phyloP scores from a whole-genome alignment of 2,888 invertebrate species.

The Agrilus mali region DNA sequence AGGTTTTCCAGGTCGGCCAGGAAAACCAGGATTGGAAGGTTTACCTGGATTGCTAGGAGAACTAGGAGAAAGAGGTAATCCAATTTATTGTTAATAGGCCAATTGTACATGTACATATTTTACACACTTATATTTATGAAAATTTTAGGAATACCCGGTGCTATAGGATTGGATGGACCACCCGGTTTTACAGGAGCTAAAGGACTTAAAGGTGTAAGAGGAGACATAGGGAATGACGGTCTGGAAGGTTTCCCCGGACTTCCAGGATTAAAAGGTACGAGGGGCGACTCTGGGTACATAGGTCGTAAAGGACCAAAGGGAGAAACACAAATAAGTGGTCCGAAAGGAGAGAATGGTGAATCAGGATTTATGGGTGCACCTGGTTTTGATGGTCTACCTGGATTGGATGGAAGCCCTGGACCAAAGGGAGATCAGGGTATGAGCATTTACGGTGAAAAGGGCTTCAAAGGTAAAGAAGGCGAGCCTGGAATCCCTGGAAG shows the following conservation, averaged over 20 bases:
- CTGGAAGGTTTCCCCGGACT: slow-evolving; percentile 28
- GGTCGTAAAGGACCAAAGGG: slow-evolving; percentile 37
- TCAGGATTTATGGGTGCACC: slow-evolving; percentile 36
- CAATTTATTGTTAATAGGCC: neutral
- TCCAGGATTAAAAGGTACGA: slow-evolving; percentile 31
- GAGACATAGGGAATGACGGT: slow-evolving; percentile 29
- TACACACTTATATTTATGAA: too few relatives aligned
- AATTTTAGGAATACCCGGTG: slow-evolving; percentile 30
- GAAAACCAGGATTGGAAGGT: slow-evolving; percentile 21
- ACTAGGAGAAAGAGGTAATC: slow-evolving; percentile 9
- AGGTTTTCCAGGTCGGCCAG: slow-evolving; percentile 26
- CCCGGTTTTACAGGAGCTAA: slow-evolving; percentile 34
- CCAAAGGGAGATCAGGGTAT: slow-evolving; percentile 10
- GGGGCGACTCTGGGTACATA: slow-evolving; percentile 32
- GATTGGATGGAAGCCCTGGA: slow-evolving; percentile 34
- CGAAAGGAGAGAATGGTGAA: slow-evolving; percentile 47
- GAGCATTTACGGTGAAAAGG: slow-evolving; percentile 31
- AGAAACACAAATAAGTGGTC: slow-evolving; percentile 47
- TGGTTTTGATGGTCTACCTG: slow-evolving; percentile 39
- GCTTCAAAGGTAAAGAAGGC: slow-evolving; percentile 26
- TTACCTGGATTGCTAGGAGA: slow-evolving; percentile 17
- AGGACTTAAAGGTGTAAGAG: slow-evolving; percentile 39
- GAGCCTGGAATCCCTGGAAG: slow-evolving; percentile 20
- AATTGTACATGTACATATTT: too few relatives aligned
- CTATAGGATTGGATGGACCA: slow-evolving; percentile 26